Conservation (phyloP, 2,888 invertebrate species). For the Strigamia transsilvanica region DNA sequence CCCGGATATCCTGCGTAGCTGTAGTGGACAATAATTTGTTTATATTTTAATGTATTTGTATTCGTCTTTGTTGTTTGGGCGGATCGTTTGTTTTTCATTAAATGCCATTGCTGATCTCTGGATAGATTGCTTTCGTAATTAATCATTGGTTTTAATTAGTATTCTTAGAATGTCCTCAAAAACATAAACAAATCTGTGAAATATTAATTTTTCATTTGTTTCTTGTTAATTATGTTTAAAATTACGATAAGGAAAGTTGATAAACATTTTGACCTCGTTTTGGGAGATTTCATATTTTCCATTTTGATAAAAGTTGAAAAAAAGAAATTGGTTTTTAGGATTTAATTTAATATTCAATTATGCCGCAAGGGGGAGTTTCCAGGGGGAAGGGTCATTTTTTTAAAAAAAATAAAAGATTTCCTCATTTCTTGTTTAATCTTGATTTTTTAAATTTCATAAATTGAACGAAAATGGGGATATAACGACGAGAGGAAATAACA, state of each 20-base stretch:
- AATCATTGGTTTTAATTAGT: neutral
- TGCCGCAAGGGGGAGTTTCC: too few relatives aligned
- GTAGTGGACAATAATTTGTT: slow-evolving; percentile 13
- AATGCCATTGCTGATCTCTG: slow-evolving; percentile 3
- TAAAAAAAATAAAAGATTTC: too few relatives aligned
- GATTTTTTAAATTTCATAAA: neutral
- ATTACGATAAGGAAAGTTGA: too few relatives aligned
- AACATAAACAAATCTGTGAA: neutral
- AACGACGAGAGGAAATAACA: neutral
- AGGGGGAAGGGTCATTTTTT: too few relatives aligned
- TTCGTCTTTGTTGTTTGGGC: neutral
- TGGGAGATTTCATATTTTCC: too few relatives aligned
- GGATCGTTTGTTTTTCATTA: neutral
- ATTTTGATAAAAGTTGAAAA: too few relatives aligned
- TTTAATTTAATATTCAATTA: too few relatives aligned
- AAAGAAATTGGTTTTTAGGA: too few relatives aligned
- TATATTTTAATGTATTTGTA: neutral
- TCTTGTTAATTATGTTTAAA: too few relatives aligned
- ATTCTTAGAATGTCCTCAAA: neutral
- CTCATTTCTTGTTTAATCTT: too few relatives aligned
- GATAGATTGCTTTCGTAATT: slow-evolving; percentile 6
- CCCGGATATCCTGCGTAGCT: slow-evolving; percentile 44
- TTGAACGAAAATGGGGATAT: neutral
- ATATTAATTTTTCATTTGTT: too few relatives aligned
- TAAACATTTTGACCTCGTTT: too few relatives aligned